Base-by-base conservation (phyloP, 2,888 invertebrate species). In the Thymelicus lineola region DNA sequence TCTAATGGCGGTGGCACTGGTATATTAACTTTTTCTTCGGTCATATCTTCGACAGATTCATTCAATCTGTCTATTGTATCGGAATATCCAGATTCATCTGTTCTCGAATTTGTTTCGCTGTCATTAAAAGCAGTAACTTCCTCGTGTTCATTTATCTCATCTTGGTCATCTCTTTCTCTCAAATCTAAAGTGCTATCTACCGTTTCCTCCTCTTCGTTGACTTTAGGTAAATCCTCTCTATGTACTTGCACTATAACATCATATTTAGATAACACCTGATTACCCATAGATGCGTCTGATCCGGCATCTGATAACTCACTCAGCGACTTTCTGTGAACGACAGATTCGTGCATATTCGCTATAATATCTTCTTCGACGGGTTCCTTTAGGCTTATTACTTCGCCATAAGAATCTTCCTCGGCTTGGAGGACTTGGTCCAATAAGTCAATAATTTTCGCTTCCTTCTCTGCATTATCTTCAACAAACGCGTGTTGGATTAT, bases 191-290 rank as follows among this genome's bases (percentile, higher is more conserved):
- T 83, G 66, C 71, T 79, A 0, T 83, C 83, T 35, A 74, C 74
- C 77, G 79, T 84, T 75, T 92, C 90, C 70, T 90, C 90, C 77
- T 90, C 90, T 77, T 92, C 91, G 12, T 79, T 83, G 6, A 93
- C 80, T 79, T 80, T 91, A 0, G 90, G 87, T 68, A 93, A 84
- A 84, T 95, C 94, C 81, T 95, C 94, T 82, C 94, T 90, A 77
- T 95, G 95, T 14, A 95, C 94, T 85, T 94, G 93, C 71, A 91
- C 95, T 77, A 95, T 89, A 35, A 95, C 94, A 85, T 94, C 94
- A 82, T 95, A 94, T 86, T 94, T 93, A 76, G 93, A 90, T 87
- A 91, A 86, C 55, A 82, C 88, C 78, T 87, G 89, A 85, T 82
- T 88, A 84, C 88, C 86, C 75, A 88, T 77, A 61, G 93, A 93